Conservation (phyloP, 2,797 vertebrate species). For the Gallirallus australis region DNA sequence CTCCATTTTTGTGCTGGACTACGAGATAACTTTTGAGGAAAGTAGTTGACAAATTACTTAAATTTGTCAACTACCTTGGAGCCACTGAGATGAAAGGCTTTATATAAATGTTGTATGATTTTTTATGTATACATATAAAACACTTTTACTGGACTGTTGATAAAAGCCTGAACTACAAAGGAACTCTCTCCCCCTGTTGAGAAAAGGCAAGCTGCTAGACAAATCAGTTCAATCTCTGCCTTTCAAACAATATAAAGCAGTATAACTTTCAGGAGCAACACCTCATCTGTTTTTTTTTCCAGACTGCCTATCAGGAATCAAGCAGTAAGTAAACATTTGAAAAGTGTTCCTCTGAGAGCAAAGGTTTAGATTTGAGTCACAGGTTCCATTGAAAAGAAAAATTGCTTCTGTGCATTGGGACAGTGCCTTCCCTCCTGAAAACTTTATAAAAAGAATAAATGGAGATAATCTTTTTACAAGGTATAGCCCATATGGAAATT, state of each 20-base stretch:
- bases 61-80: constrained; percentile 29
- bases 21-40: not conserved
- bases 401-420: constrained; percentile 78
- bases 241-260: constrained; percentile 73
- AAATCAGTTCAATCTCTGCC: constrained; percentile 68
- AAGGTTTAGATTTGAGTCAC: constrained; percentile 72
- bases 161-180: constrained; percentile 46
- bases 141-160: constrained; percentile 32
- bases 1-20: not conserved
- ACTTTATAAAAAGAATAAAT: constrained; percentile 68
- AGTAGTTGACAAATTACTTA: constrained; percentile 25
- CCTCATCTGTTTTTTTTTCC: constrained; percentile 73
- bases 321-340: constrained; percentile 80
- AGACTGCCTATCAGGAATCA: constrained; percentile 71
- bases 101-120: constrained; percentile 26
- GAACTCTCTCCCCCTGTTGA: constrained; percentile 5
- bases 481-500: constrained; percentile 68
- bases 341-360: constrained; percentile 75
- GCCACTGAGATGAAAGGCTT: constrained; percentile 26
- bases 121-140: constrained; percentile 22
- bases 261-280: constrained; percentile 69
- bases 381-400: constrained; percentile 77
- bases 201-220: constrained; percentile 55
- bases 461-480: constrained; percentile 80
- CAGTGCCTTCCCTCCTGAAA: constrained; percentile 71